These are phyloP conservation scores for Coreius guichenoti DNA, from an alignment of 2,797 vertebrate genomes.

Conservation along the genomic window DNA sequence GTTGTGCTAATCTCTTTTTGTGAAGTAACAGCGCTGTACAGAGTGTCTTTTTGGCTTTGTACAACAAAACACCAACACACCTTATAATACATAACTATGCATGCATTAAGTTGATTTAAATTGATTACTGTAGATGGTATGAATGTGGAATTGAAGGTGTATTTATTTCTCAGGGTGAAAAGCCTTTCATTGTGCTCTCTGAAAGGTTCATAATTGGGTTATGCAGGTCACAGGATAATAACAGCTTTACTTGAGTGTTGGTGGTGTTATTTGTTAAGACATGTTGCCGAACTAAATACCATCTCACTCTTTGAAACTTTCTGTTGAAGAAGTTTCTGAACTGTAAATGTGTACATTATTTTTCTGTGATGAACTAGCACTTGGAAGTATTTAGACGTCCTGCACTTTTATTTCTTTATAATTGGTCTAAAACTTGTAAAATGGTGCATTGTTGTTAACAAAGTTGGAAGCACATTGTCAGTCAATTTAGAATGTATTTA, in stretches of 20 bases:
- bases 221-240: neutral
- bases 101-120: neutral
- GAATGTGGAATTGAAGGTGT: neutral
- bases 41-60: conserved; percentile 32
- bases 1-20: neutral
- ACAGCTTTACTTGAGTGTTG: neutral
- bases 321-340: conserved; percentile 4
- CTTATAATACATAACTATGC: conserved; percentile 18
- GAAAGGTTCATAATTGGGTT: conserved; percentile 13
- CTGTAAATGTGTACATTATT: neutral
- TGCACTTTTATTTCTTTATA: conserved; percentile 32
- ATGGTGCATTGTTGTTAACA: neutral
- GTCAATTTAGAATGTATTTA: conserved; percentile 31
- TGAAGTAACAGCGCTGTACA: neutral
- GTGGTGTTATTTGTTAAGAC: conserved; percentile 21
- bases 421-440: neutral
- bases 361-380: neutral
- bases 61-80: neutral
- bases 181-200: neutral
- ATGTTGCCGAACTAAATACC: conserved; percentile 2
- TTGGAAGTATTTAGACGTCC: neutral
- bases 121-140: neutral
- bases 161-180: conserved; percentile 12
- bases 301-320: neutral
- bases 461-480: conserved; percentile 8